A percentile compares a stretch with the other conserved stretches of the same genome.
Evolutionary conservation across 2,888 invertebrate genomes (phyloP).

Genomic region (Stenodera caucasica): DNA sequence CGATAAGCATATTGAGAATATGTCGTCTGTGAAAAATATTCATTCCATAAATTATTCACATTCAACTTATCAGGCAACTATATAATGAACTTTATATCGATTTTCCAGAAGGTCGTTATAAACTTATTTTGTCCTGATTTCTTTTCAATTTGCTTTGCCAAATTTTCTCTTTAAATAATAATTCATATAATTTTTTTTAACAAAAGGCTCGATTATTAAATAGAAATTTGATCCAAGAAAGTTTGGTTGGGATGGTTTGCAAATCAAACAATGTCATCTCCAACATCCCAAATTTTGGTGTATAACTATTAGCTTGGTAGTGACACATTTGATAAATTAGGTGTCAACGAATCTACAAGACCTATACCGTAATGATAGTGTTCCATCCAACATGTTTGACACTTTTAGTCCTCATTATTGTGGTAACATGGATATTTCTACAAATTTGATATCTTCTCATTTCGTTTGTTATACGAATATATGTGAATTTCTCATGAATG

Average conservation of each 20-base stretch:
- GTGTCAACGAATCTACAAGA: not conserved
- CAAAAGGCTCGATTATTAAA: no score
- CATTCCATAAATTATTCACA: not conserved
- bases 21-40: not conserved
- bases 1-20: not conserved
- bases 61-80: not conserved
- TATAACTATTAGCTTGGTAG: not conserved
- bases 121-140: not conserved
- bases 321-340: slow-evolving; percentile 1
- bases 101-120: not conserved
- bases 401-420: not conserved
- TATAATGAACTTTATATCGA: not conserved
- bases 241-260: not conserved
- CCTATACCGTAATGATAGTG: not conserved
- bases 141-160: no score
- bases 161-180: no score
- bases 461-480: no score
- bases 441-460: no score
- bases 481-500: not conserved
- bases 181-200: no score
- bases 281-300: not conserved
- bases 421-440: no score
- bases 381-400: not conserved
- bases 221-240: not conserved
- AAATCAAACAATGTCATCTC: not conserved